A percentile compares a stretch with the other conserved stretches of the same genome.
phyloP scores from a whole-genome alignment of 2,113 vertebrate genomes.

The Terrapene triunguis region DNA sequence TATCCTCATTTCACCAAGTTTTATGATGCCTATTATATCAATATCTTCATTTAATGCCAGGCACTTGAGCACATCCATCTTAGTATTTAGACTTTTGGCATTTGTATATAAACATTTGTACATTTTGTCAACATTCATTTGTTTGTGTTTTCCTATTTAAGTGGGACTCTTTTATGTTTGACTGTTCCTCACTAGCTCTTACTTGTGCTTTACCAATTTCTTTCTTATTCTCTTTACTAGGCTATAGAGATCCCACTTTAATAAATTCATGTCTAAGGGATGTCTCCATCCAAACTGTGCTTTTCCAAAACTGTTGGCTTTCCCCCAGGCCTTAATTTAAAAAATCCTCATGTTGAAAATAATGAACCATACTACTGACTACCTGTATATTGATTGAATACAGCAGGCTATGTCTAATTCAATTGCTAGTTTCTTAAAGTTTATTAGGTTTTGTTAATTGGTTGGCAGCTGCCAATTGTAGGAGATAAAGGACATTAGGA shows the following conservation, averaged over 20 bases:
- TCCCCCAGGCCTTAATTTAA: background rate
- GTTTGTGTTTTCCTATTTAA: background rate
- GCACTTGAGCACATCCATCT: background rate
- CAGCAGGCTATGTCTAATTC: background rate
- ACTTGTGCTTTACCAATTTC: background rate
- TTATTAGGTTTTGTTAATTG: background rate
- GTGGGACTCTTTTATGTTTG: background rate
- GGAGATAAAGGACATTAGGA: background rate
- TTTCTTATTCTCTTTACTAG: background rate
- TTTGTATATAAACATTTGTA: background rate
- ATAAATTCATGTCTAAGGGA: background rate
- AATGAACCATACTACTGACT: background rate
- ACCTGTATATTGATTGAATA: background rate
- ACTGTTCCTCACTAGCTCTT: background rate
- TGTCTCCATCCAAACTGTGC: background rate
- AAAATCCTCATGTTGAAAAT: background rate
- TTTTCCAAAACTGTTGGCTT: background rate
- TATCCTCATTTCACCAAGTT: background rate
- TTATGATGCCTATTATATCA: background rate
- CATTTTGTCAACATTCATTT: background rate
- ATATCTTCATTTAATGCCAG: background rate
- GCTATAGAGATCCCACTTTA: background rate
- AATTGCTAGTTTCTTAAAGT: background rate
- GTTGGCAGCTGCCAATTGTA: background rate
- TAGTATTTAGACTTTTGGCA: background rate